Percentiles rank a stretch among this genome's conserved stretches.
Evolutionary conservation across 92 coral and sea anemone species (phyloP).

Genomic region (Montipora capitata): DNA sequence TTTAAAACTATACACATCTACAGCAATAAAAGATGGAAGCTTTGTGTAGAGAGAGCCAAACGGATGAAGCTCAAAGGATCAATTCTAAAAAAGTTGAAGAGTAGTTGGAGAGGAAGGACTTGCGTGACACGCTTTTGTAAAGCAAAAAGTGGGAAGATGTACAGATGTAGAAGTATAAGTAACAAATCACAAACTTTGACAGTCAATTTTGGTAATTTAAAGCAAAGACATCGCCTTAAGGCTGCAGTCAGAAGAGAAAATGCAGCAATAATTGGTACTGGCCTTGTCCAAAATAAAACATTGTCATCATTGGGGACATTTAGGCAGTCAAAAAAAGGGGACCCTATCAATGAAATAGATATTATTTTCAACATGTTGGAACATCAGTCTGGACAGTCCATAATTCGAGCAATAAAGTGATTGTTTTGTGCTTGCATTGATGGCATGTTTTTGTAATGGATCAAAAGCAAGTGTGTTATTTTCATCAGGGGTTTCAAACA

Average conservation of each 20-base stretch:
- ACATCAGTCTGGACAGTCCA: neutral
- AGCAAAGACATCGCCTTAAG: neutral
- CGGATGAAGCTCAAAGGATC: neutral
- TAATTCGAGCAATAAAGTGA: neutral
- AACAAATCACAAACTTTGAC: neutral
- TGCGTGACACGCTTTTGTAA: neutral
- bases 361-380: neutral
- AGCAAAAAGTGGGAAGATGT: neutral
- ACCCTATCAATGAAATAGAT: slow-evolving; percentile 1
- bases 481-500: no score
- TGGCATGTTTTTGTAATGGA: no score
- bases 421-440: neutral
- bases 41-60: neutral
- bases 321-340: neutral
- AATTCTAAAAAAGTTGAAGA: neutral
- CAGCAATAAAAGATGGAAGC: slow-evolving; percentile 33
- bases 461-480: no score
- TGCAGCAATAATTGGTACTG: neutral
- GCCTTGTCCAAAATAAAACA: neutral
- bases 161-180: neutral
- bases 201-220: neutral
- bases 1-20: slow-evolving; percentile 14
- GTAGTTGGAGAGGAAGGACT: no score
- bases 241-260: neutral
- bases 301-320: neutral